Evolutionary conservation across 2,113 vertebrate species (phyloP).

Genomic region (Lycaon pictus): DNA sequence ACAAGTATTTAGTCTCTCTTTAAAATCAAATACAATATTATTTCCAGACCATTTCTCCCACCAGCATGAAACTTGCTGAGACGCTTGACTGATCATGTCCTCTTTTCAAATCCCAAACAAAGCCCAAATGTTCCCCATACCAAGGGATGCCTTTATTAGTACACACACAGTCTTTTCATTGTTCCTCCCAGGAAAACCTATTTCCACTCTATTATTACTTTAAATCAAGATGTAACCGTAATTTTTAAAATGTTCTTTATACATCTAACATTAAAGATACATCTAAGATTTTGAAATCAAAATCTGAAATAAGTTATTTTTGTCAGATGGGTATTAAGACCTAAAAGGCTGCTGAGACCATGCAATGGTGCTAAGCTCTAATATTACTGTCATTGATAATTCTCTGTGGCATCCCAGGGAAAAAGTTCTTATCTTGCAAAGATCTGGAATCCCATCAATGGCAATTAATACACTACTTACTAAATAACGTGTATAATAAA

Average conservation of each 20-base stretch:
- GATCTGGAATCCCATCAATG: not conserved
- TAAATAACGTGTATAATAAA: slow-evolving; percentile 16
- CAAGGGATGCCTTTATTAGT: slow-evolving; percentile 74
- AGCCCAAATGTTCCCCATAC: slow-evolving; percentile 79
- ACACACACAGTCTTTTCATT: slow-evolving; percentile 67
- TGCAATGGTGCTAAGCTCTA: slow-evolving; percentile 15
- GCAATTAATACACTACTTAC: not conserved
- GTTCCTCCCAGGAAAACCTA: slow-evolving; percentile 65
- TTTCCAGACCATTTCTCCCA: not conserved
- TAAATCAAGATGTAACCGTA: slow-evolving; percentile 36
- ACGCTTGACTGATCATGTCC: slow-evolving; percentile 76
- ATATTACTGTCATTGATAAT: not conserved
- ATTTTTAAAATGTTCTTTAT: slow-evolving; percentile 43
- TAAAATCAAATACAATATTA: slow-evolving; percentile 34
- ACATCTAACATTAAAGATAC: slow-evolving; percentile 34
- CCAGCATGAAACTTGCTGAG: not conserved
- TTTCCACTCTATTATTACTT: not conserved
- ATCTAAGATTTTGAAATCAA: slow-evolving; percentile 11
- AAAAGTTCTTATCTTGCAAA: not conserved
- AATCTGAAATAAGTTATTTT: slow-evolving; percentile 50
- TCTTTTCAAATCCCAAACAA: slow-evolving; percentile 80
- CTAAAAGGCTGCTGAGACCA: not conserved
- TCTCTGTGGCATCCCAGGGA: not conserved
- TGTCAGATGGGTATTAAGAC: not conserved
- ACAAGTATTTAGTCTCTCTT: slow-evolving; percentile 13